Percentiles rank a stretch among this genome's conserved stretches.
Conservation (phyloP, 2,797 vertebrate genomes). For the Acropternis orthonyx region DNA sequence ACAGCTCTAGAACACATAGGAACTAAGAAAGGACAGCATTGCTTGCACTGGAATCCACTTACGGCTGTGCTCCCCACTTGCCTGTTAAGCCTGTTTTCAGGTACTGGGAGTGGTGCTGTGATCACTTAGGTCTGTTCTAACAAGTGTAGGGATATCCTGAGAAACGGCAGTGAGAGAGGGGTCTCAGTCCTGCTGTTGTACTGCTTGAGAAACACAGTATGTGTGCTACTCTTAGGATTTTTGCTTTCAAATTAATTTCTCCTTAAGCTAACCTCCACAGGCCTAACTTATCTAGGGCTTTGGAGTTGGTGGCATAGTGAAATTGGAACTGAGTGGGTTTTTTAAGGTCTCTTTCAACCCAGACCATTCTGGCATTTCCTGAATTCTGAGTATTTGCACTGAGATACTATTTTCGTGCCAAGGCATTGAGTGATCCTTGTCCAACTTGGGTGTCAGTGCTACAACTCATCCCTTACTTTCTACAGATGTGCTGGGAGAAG, state of each 20-base stretch:
- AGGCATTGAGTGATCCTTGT: background rate
- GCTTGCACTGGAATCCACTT: background rate
- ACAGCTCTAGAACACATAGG: background rate
- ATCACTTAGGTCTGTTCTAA: accelerated
- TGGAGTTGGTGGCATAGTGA: background rate
- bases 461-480: background rate
- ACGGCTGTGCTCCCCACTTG: background rate
- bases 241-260: background rate
- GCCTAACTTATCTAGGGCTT: background rate
- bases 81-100: background rate
- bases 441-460: background rate
- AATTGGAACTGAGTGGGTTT: background rate
- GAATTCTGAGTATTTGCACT: background rate
- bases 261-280: background rate
- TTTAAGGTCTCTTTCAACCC: background rate
- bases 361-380: background rate
- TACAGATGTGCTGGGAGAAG: background rate
- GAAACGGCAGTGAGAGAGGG: background rate
- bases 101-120: accelerated
- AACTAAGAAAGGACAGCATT: accelerated
- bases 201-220: background rate
- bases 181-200: accelerated
- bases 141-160: background rate
- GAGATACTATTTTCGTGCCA: accelerated
- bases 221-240: background rate